A percentile compares a stretch with the other conserved stretches of the same genome.
Evolutionary conservation across 2,888 invertebrate genomes (phyloP).

Genomic region (Nymphalis urticae): DNA sequence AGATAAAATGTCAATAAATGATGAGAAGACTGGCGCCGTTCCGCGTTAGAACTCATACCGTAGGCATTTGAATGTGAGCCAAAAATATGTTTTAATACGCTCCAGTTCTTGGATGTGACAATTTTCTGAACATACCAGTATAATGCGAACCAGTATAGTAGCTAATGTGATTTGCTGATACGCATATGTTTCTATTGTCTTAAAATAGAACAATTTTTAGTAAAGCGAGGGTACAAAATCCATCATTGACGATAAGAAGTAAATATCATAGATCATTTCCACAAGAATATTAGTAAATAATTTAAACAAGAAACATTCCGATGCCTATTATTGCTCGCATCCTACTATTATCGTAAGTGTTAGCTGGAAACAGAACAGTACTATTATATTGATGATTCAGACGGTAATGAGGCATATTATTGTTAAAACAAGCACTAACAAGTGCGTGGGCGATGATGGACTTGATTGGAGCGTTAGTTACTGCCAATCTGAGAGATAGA

Average conservation of each 20-base stretch:
- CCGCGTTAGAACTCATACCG: slow-evolving; percentile 39
- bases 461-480: slow-evolving; percentile 30
- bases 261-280: neutral
- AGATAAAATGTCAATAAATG: slow-evolving; percentile 34
- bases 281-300: too few relatives aligned
- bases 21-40: slow-evolving; percentile 46
- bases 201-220: neutral
- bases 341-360: slow-evolving; percentile 3
- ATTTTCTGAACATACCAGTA: neutral
- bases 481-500: slow-evolving; percentile 4
- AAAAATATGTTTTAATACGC: slow-evolving; percentile 46
- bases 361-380: slow-evolving; percentile 16
- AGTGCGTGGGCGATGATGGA: slow-evolving; percentile 36
- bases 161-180: neutral
- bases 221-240: neutral
- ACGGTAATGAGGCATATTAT: slow-evolving; percentile 33
- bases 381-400: slow-evolving; percentile 35
- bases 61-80: slow-evolving; percentile 45
- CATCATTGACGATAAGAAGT: neutral
- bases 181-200: neutral
- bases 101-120: slow-evolving; percentile 29
- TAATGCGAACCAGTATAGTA: neutral
- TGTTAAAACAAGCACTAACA: slow-evolving; percentile 39
- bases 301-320: neutral
- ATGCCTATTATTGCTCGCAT: neutral